A percentile compares a stretch with the other conserved stretches of the same genome.
phyloP scores from a whole-genome alignment of 2,888 invertebrate species.

The Aricia artaxerxes region DNA sequence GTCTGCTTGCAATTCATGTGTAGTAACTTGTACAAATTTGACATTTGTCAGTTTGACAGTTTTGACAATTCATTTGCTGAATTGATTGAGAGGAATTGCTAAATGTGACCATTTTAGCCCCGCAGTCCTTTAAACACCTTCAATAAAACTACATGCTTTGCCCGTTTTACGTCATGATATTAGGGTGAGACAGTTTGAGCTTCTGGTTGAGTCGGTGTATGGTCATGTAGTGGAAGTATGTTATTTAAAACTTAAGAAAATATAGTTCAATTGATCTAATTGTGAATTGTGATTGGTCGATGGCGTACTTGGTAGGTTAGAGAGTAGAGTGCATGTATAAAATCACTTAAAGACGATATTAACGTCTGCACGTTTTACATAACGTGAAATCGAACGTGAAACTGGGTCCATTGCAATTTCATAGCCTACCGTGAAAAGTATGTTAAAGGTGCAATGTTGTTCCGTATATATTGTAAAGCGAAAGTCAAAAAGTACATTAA shows the following conservation, averaged over 20 bases:
- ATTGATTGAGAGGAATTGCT: too few relatives aligned
- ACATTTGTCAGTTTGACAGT: too few relatives aligned
- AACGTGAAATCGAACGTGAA: not conserved
- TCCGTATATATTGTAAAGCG: not conserved
- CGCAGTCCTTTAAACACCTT: too few relatives aligned
- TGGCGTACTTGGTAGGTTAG: not conserved
- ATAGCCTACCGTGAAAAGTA: constrained; percentile 9
- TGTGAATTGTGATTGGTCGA: not conserved
- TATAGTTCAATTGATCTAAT: not conserved
- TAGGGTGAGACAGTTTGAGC: too few relatives aligned
- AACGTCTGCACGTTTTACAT: not conserved
- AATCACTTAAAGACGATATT: not conserved
- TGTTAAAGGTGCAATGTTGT: not conserved
- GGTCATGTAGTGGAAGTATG: not conserved
- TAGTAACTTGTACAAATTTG: too few relatives aligned
- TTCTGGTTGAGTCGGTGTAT: too few relatives aligned
- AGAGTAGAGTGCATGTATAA: not conserved
- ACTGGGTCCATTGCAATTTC: constrained; percentile 10
- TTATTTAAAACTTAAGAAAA: not conserved
- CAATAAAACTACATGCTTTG: too few relatives aligned
- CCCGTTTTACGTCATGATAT: too few relatives aligned
- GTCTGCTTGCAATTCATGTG: too few relatives aligned
- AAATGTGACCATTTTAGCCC: too few relatives aligned
- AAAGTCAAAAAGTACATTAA: not conserved
- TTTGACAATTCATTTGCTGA: too few relatives aligned